Conservation (phyloP, 2,888 invertebrate species). For the Osedax frankpressi region DNA sequence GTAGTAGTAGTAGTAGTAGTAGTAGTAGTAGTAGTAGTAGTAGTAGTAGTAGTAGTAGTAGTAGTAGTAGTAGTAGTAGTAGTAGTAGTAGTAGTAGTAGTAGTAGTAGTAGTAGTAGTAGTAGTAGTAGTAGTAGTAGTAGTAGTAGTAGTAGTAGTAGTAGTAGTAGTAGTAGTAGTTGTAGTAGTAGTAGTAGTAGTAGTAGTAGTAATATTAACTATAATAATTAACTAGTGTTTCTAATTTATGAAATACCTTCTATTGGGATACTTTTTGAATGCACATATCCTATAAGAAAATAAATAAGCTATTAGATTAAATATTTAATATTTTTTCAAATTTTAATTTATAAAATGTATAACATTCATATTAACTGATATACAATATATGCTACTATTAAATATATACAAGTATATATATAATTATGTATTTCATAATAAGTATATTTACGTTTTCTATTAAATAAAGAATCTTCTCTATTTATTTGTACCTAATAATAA, state of each 20-base stretch:
- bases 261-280: background rate
- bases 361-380: background rate
- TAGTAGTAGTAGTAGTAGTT: background rate
- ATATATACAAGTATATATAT: background rate
- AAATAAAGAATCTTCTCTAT: too few species aligned
- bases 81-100: background rate
- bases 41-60: background rate
- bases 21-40: background rate
- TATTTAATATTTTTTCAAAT: too few species aligned
- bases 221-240: too few species aligned
- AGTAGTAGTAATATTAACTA: background rate
- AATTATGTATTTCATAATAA: too few species aligned
- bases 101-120: background rate
- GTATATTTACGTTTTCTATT: too few species aligned
- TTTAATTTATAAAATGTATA: too few species aligned
- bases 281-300: background rate
- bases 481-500: too few species aligned
- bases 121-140: background rate
- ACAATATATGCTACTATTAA: too few species aligned
- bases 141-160: background rate
- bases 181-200: background rate
- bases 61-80: background rate
- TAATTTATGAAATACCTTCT: too few species aligned
- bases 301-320: background rate
- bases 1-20: background rate